A percentile compares a stretch with the other conserved stretches of the same genome.
Evolutionary conservation across 2,888 invertebrate species (phyloP).

Genomic region (Papilio elwesi): DNA sequence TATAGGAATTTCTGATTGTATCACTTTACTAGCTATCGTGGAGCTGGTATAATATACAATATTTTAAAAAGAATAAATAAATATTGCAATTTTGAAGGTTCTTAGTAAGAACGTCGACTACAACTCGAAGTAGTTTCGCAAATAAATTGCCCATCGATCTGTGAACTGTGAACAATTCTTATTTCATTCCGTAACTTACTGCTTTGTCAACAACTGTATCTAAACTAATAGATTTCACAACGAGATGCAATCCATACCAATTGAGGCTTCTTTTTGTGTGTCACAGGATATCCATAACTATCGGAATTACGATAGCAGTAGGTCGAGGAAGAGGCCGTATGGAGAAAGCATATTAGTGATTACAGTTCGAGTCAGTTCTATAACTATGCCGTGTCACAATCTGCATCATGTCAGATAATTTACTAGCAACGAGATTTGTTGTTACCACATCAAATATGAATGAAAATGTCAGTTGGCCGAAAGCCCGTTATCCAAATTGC

Average conservation of each 20-base stretch:
- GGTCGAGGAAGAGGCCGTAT: no score
- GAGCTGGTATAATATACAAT: no score
- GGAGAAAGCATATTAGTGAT: no score
- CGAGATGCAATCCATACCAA: constrained; percentile 15
- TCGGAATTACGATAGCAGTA: no score
- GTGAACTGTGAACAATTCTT: constrained; percentile 39
- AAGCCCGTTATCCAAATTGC: background rate
- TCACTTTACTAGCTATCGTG: no score
- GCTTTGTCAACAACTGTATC: constrained; percentile 22
- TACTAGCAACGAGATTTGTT: background rate
- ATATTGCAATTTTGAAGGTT: constrained; percentile 3
- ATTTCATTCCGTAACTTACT: constrained; percentile 35
- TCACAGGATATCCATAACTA: background rate
- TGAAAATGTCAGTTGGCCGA: background rate
- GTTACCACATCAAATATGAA: background rate
- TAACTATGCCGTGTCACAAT: no score
- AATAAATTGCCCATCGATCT: constrained; percentile 35
- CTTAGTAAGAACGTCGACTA: constrained; percentile 11
- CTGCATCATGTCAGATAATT: no score
- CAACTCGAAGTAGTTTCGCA: constrained; percentile 28
- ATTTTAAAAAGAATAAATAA: background rate
- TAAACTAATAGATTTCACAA: constrained; percentile 37
- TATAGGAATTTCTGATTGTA: no score
- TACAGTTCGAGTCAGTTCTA: no score
- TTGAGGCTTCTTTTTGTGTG: constrained; percentile 7